phyloP scores from a whole-genome alignment of 2,797 vertebrate genomes.

The Cyclura pinguis region DNA sequence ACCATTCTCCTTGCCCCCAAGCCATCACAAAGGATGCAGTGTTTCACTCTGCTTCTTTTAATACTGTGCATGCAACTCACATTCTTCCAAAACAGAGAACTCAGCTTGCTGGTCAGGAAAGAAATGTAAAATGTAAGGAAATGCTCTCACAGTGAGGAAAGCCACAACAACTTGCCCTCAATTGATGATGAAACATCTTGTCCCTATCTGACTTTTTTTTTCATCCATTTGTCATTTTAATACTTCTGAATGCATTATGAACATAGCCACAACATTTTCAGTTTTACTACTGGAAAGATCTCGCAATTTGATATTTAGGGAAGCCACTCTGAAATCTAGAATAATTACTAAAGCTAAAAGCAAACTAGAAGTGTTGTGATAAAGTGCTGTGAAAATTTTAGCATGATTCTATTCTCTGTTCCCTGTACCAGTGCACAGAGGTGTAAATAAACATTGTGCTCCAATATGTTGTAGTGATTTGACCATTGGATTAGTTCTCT shows the following conservation, averaged over 20 bases:
- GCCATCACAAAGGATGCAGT: conserved; percentile 29
- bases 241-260: background rate
- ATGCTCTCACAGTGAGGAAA: background rate
- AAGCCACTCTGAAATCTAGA: background rate
- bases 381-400: background rate
- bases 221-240: background rate
- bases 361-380: background rate
- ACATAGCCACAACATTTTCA: background rate
- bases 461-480: too few species aligned
- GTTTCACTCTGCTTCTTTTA: background rate
- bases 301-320: background rate
- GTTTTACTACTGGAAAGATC: background rate
- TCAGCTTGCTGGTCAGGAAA: background rate
- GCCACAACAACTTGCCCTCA: conserved; percentile 4
- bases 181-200: conserved; percentile 1
- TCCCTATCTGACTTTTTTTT: conserved; percentile 20
- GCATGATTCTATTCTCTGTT: background rate
- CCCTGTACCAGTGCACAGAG: too few species aligned
- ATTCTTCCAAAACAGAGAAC: conserved; percentile 17
- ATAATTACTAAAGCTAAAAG: background rate
- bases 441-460: background rate
- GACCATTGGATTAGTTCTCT: too few species aligned
- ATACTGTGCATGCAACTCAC: background rate
- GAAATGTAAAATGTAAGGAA: background rate
- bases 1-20: background rate